These are phyloP conservation scores for Ornithoptera priamus DNA, from an alignment of 2,888 invertebrate genomes.

Conservation along the genomic window DNA sequence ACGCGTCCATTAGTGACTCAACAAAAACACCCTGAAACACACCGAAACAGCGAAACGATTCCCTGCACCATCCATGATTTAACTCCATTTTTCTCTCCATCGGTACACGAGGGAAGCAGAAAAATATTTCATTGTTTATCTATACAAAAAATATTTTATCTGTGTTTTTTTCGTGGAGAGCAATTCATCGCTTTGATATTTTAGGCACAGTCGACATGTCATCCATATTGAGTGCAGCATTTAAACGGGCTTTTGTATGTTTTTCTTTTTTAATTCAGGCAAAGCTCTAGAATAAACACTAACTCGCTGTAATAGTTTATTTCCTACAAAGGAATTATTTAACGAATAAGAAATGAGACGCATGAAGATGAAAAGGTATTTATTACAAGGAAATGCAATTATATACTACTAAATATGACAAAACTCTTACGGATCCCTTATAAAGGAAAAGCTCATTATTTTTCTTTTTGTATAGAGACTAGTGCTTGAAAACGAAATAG, in stretches of 20 bases:
- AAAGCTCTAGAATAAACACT: background rate
- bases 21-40: constrained; percentile 57
- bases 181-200: constrained; percentile 25
- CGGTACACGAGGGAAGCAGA: constrained; percentile 40
- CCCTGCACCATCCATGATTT: constrained; percentile 61
- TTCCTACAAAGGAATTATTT: background rate
- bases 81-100: constrained; percentile 53
- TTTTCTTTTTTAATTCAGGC: constrained; percentile 19
- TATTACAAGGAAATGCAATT: too few relatives aligned
- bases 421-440: too few relatives aligned
- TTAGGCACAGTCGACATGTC: constrained; percentile 21
- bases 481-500: too few relatives aligned
- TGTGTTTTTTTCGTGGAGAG: constrained; percentile 7
- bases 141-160: constrained; percentile 17
- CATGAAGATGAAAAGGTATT: too few relatives aligned
- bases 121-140: constrained; percentile 27
- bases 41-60: constrained; percentile 60
- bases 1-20: constrained; percentile 60
- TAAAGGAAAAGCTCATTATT: too few relatives aligned
- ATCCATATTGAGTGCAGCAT: constrained; percentile 22
- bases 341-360: too few relatives aligned
- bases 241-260: constrained; percentile 16
- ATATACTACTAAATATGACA: too few relatives aligned
- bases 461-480: too few relatives aligned
- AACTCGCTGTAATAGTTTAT: background rate